Percentiles rank a stretch among this genome's conserved stretches.
These are phyloP conservation scores for Sarcophaga variegata DNA, from an alignment of 2,888 invertebrate species.

Conservation along the genomic window DNA sequence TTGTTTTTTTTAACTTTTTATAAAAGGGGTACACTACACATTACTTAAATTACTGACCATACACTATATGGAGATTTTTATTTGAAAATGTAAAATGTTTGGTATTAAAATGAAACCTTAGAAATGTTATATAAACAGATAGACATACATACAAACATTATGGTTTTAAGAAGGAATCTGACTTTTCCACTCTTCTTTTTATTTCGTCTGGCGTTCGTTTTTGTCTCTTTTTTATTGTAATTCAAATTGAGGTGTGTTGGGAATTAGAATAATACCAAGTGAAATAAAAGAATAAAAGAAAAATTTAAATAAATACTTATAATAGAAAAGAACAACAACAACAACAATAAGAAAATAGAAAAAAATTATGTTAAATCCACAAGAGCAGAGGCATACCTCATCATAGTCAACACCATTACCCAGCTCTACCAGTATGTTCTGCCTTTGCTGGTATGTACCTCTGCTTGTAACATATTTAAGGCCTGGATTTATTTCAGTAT, in stretches of 20 bases:
- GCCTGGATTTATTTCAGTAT: conserved; percentile 21
- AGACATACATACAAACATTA: background rate
- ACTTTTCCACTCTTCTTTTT: background rate
- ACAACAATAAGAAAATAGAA: conserved; percentile 29
- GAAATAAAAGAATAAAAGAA: conserved; percentile 4
- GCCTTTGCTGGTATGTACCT: too few relatives aligned
- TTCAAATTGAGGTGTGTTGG: conserved; percentile 61
- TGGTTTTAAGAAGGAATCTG: conserved; percentile 43
- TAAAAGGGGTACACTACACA: background rate
- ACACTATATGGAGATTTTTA: background rate
- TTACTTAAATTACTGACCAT: conserved; percentile 26
- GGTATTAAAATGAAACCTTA: conserved; percentile 56
- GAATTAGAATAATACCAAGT: conserved; percentile 57
- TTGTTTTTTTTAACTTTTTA: background rate
- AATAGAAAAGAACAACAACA: background rate
- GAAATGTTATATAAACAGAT: conserved; percentile 21
- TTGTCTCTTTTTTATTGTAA: background rate
- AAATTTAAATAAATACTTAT: background rate
- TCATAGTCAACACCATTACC: conserved; percentile 9
- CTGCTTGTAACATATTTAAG: too few relatives aligned
- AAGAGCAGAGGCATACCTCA: conserved; percentile 1
- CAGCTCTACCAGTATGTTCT: too few relatives aligned
- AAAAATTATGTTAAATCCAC: conserved; percentile 55
- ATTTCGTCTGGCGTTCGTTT: too few relatives aligned
- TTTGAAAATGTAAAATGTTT: background rate